These are phyloP conservation scores for Hymenopus coronatus DNA, from an alignment of 2,888 invertebrate genomes.

Conservation along the genomic window DNA sequence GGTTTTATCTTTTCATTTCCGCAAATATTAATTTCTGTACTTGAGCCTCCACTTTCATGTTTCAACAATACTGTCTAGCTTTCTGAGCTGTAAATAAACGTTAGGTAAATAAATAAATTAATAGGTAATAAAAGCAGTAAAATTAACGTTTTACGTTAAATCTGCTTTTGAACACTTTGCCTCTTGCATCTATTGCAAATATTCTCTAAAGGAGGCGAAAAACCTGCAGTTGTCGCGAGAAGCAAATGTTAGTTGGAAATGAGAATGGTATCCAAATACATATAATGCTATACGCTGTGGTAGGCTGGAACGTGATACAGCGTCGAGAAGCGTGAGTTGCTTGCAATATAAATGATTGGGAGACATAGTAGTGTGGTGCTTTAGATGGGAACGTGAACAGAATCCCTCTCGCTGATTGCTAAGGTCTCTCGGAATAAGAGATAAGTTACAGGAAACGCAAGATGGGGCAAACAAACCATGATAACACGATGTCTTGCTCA, in stretches of 20 bases:
- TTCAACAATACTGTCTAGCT: no score
- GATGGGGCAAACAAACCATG: conserved; percentile 2
- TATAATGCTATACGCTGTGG: neutral
- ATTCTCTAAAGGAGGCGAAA: neutral
- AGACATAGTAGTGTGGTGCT: neutral
- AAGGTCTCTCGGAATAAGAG: neutral
- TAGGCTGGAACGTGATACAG: neutral
- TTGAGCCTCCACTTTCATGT: no score
- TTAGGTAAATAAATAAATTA: no score
- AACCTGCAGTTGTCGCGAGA: neutral
- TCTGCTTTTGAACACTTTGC: no score
- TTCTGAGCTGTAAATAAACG: no score
- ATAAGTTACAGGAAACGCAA: conserved; percentile 1
- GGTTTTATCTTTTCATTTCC: no score
- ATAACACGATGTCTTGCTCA: neutral
- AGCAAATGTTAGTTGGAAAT: neutral
- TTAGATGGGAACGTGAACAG: neutral
- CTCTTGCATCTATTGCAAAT: no score
- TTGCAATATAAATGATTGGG: conserved; percentile 3
- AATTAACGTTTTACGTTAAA: no score
- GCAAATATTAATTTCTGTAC: no score
- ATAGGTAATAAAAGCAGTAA: no score
- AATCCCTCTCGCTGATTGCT: conserved; percentile 1
- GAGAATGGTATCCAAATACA: neutral
- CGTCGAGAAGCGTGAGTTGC: neutral